A percentile compares a stretch with the other conserved stretches of the same genome.
Evolutionary conservation across 2,113 vertebrate genomes (phyloP).

Genomic region (Choloepus hoffmanni): DNA sequence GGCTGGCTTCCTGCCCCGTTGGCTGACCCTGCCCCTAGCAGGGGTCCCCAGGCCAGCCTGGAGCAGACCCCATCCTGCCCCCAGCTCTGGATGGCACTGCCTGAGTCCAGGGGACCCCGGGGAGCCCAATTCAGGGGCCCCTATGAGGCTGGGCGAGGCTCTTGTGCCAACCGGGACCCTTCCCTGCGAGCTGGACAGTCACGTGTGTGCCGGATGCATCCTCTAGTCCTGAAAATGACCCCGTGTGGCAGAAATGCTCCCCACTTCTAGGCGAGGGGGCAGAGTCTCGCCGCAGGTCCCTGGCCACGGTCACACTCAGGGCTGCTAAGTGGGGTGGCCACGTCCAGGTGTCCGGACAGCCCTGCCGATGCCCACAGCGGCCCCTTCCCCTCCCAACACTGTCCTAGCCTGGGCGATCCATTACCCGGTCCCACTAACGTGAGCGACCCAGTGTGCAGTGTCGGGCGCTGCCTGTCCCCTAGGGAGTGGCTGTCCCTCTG

Average conservation of each 20-base stretch:
- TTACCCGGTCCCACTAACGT: no score
- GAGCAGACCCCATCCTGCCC: no score
- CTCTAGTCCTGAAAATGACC: neutral
- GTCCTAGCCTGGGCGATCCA: no score
- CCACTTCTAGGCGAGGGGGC: neutral
- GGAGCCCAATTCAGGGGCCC: neutral
- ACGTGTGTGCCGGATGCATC: accelerated
- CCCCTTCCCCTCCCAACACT: accelerated
- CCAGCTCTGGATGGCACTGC: neutral
- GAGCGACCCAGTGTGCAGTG: no score
- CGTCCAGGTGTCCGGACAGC: accelerated
- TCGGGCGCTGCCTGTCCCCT: neutral
- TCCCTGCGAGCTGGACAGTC: neutral
- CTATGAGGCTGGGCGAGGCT: accelerated
- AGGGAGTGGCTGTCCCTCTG: accelerated
- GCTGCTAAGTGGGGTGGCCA: neutral
- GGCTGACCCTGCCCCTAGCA: no score
- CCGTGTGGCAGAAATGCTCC: accelerated
- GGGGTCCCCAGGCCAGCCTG: accelerated
- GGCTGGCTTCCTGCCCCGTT: no score
- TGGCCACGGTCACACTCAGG: neutral
- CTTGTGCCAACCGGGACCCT: neutral
- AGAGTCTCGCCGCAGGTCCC: neutral
- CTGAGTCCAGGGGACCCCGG: neutral
- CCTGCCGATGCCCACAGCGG: accelerated